A percentile compares a stretch with the other conserved stretches of the same genome.
Conservation (phyloP, 2,888 invertebrate species). For the Andrena minutula region DNA sequence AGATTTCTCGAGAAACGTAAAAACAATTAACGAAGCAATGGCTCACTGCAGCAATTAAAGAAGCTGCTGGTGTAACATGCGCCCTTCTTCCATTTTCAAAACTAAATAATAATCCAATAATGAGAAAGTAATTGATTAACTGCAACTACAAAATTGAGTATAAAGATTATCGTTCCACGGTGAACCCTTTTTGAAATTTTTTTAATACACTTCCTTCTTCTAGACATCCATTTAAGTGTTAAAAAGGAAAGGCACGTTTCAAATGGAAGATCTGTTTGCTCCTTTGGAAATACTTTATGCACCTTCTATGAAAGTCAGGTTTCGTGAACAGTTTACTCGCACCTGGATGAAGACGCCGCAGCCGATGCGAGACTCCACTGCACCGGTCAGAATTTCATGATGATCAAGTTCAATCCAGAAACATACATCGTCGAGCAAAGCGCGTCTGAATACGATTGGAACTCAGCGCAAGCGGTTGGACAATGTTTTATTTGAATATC, state of each 20-base stretch:
- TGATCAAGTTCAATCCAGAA: constrained; percentile 74
- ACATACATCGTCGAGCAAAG: constrained; percentile 73
- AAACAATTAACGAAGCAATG: too few species aligned
- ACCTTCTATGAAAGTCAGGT: not conserved
- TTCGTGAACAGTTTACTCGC: constrained; percentile 37
- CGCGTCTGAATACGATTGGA: constrained; percentile 46
- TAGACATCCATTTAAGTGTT: too few species aligned
- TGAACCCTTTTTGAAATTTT: too few species aligned
- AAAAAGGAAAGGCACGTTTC: not conserved
- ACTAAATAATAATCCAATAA: too few species aligned
- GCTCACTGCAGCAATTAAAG: too few species aligned
- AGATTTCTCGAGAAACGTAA: too few species aligned
- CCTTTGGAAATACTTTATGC: constrained; percentile 8
- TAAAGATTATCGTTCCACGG: too few species aligned
- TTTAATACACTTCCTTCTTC: too few species aligned
- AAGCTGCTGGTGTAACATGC: too few species aligned
- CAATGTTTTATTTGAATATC: not conserved
- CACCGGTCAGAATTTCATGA: constrained; percentile 66
- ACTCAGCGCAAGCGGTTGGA: constrained; percentile 63
- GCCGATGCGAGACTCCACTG: constrained; percentile 75
- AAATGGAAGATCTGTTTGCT: not conserved
- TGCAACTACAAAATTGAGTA: not conserved
- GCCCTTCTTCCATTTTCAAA: too few species aligned
- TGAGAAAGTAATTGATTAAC: not conserved
- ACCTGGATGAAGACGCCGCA: constrained; percentile 47